Evolutionary conservation across 2,888 invertebrate genomes (phyloP).

Genomic region (Dorcus hopei): DNA sequence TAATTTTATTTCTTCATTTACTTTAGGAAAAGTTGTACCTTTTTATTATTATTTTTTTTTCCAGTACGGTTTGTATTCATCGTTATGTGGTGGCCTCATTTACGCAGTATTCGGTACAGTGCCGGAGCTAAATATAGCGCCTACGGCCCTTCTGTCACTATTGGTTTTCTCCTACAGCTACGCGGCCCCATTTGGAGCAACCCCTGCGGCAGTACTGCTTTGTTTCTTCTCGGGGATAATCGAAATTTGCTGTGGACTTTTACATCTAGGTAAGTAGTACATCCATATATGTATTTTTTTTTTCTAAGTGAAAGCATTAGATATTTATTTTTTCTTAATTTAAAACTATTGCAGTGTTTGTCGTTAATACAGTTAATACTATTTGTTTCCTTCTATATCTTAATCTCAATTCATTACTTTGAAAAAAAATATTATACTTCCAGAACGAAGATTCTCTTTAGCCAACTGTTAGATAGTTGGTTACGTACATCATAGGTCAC

Average conservation of each 20-base stretch:
- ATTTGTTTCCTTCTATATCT: no score
- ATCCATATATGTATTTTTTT: no score
- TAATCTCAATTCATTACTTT: no score
- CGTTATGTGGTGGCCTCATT: conserved; percentile 73
- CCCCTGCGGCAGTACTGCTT: conserved; percentile 61
- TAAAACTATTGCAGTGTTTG: no score
- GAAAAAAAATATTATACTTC: no score
- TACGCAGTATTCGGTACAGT: conserved; percentile 75
- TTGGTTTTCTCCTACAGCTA: conserved; percentile 66
- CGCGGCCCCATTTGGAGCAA: conserved; percentile 46
- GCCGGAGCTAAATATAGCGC: conserved; percentile 65
- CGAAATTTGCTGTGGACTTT: conserved; percentile 60
- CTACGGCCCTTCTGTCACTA: conserved; percentile 74
- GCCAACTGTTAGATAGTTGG: no score
- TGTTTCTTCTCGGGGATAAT: conserved; percentile 66
- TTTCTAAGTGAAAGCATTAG: neutral
- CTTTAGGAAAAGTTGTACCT: no score
- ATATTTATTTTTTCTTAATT: no score
- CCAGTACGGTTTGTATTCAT: conserved; percentile 82
- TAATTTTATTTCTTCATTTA: no score
- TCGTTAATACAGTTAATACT: no score
- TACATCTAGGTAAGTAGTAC: conserved; percentile 59
- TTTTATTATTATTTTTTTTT: conserved; percentile 32
- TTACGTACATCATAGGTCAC: no score
- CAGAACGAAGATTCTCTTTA: no score